Conservation (phyloP, 2,888 invertebrate species). For the Euspilapteryx auroguttella region DNA sequence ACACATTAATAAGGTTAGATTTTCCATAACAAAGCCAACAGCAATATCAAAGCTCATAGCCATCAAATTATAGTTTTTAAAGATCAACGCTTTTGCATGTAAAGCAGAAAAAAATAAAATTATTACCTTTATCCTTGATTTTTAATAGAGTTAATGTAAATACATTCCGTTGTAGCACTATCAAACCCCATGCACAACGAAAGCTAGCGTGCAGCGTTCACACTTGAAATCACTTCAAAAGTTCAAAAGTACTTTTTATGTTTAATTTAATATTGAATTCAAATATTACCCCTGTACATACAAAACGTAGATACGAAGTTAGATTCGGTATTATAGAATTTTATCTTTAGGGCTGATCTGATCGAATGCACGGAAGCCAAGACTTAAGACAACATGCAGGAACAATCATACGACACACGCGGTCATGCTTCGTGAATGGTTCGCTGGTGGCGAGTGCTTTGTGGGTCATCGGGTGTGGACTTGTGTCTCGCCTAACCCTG, state of each 20-base stretch:
- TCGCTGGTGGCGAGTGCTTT: conserved; percentile 40
- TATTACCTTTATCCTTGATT: conserved; percentile 36
- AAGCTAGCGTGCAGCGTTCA: conserved; percentile 59
- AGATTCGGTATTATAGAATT: too few species aligned
- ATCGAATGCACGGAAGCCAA: conserved; percentile 49
- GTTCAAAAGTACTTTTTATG: conserved; percentile 35
- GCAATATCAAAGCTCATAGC: conserved; percentile 53
- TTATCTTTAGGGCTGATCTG: too few species aligned
- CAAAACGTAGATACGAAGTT: too few species aligned
- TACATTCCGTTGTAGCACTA: conserved; percentile 53
- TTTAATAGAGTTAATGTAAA: conserved; percentile 26
- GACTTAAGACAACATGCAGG: conserved; percentile 60
- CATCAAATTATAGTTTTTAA: conserved; percentile 14
- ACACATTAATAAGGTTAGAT: conserved; percentile 63
- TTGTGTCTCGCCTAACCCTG: conserved; percentile 1
- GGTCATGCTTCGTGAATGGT: conserved; percentile 47
- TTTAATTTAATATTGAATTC: too few species aligned
- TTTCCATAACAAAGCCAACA: conserved; percentile 55
- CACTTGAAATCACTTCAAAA: conserved; percentile 41
- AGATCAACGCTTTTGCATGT: conserved; percentile 20
- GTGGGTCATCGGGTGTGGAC: conserved; percentile 16
- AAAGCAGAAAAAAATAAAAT: too few species aligned
- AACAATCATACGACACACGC: conserved; percentile 46
- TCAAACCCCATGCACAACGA: conserved; percentile 59
- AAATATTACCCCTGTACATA: too few species aligned